A percentile compares a stretch with the other conserved stretches of the same genome.
These are phyloP conservation scores for Lepus europaeus DNA, from an alignment of 2,113 vertebrate species.

Conservation along the genomic window DNA sequence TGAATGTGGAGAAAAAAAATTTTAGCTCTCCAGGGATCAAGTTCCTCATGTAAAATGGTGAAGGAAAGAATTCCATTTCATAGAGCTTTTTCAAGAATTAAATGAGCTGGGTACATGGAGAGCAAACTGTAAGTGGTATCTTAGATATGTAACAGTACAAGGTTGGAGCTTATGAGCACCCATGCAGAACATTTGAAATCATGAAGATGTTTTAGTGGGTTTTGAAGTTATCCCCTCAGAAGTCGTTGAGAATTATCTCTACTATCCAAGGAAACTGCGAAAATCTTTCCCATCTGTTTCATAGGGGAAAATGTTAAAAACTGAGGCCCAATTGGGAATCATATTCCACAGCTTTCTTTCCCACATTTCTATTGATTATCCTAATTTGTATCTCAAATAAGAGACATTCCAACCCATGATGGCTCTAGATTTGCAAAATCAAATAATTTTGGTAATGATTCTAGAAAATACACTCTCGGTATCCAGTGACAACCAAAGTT, in stretches of 20 bases:
- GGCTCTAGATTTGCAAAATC: background rate
- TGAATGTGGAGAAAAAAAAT: background rate
- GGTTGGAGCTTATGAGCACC: background rate
- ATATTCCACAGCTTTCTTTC: background rate
- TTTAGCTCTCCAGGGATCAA: background rate
- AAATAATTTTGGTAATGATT: background rate
- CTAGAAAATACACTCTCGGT: background rate
- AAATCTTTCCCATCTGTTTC: constrained; percentile 5
- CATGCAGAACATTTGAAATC: background rate
- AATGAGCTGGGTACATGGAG: background rate
- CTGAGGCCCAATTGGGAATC: background rate
- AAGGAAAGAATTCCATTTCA: background rate
- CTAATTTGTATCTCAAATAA: background rate
- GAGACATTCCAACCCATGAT: background rate
- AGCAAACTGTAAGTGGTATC: background rate
- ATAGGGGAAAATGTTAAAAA: background rate
- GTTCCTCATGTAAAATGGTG: background rate
- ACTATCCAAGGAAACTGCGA: background rate
- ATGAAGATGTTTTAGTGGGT: background rate
- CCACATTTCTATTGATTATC: background rate
- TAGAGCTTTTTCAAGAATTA: background rate
- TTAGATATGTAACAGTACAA: background rate
- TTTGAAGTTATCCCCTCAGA: background rate
- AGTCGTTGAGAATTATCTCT: constrained; percentile 28
- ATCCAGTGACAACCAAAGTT: background rate